Evolutionary conservation across 2,113 vertebrate species (phyloP).

Genomic region (Channa maculata): DNA sequence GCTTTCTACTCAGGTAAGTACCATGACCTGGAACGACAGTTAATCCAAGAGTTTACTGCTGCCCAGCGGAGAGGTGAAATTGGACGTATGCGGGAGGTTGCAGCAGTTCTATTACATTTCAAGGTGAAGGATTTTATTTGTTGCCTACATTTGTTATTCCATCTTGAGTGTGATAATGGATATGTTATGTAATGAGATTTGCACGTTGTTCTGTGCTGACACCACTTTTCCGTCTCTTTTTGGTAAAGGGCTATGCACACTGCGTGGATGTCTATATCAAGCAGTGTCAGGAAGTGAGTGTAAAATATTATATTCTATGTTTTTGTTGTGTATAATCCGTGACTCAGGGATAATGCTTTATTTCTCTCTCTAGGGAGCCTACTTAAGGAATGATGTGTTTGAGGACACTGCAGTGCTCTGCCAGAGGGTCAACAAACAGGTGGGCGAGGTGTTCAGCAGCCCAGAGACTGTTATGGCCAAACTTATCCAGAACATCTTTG

Average conservation of each 20-base stretch:
- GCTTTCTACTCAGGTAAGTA: slow-evolving; percentile 90
- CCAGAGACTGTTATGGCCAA: slow-evolving; percentile 98
- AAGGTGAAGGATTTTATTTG: slow-evolving; percentile 85
- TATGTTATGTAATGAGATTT: neutral
- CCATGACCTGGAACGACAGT: slow-evolving; percentile 97
- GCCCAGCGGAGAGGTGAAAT: slow-evolving; percentile 95
- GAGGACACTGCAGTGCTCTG: slow-evolving; percentile 95
- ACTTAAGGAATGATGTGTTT: slow-evolving; percentile 92
- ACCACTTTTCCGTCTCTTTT: slow-evolving; percentile 21
- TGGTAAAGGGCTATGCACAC: slow-evolving; percentile 94
- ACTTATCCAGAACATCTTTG: slow-evolving; percentile 99
- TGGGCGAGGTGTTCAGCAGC: slow-evolving; percentile 96
- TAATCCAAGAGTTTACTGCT: slow-evolving; percentile 97
- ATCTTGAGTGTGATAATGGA: neutral
- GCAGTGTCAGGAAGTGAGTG: slow-evolving; percentile 96
- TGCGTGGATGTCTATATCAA: slow-evolving; percentile 99
- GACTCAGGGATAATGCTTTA: neutral
- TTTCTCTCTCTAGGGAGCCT: slow-evolving; percentile 87
- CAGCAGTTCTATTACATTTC: slow-evolving; percentile 97
- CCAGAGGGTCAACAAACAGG: slow-evolving; percentile 96
- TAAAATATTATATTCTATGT: neutral
- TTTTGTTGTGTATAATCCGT: neutral
- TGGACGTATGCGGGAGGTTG: slow-evolving; percentile 97
- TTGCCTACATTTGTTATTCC: neutral
- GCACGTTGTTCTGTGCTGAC: no score